Base-by-base conservation (phyloP, 2,888 invertebrate species). In the Neoaliturus tenellus region DNA sequence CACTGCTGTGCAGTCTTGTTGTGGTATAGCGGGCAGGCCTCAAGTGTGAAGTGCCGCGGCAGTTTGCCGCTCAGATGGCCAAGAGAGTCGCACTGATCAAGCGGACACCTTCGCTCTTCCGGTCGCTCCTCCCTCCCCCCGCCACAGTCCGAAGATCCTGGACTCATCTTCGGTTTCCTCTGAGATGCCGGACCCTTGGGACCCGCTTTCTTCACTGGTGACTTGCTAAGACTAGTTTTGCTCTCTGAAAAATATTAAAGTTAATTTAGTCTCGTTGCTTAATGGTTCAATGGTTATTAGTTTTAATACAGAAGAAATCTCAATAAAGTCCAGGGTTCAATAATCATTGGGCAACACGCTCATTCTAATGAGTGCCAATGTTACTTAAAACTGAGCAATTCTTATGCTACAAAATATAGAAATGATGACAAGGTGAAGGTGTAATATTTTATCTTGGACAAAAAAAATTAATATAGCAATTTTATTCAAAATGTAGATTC, bases 11-110 rank as follows among this genome's bases (percentile, higher is more conserved):
- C 93, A 10, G 95, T 94, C 87, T 94, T 94, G 90, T 98, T 98
- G 91, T 98, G 98, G 91, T 96, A 99, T 81, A 95, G 89, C 0
- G 98, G 98, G 89, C 99, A 99, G 28, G 97, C 97, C 90, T 98
- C 97, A 85, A 96, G 93, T 0, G 98, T 96, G 90, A 98, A 97
- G 91, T 99, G 99, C 33, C 93, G 93, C 3, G 95, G 93, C 85
- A 94, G 92, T 88, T 94, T 93, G 14, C 98, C 98, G 85, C 96
- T 95, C 6, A 98, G 91, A 91, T 98, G 98, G 73, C 98, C 98
- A 0, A 93, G 92, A 0, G 98, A 98, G 89, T 98, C 96, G 82
- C 96, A 98, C 6, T 92, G 96, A 80, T 97, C 95, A 12, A 98
- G 93, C 0, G 98, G 98, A 90, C 98, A 98, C 85, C 94, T 93